Evolutionary conservation across 2,888 invertebrate species (phyloP).

Genomic region (Maniola hyperantus): DNA sequence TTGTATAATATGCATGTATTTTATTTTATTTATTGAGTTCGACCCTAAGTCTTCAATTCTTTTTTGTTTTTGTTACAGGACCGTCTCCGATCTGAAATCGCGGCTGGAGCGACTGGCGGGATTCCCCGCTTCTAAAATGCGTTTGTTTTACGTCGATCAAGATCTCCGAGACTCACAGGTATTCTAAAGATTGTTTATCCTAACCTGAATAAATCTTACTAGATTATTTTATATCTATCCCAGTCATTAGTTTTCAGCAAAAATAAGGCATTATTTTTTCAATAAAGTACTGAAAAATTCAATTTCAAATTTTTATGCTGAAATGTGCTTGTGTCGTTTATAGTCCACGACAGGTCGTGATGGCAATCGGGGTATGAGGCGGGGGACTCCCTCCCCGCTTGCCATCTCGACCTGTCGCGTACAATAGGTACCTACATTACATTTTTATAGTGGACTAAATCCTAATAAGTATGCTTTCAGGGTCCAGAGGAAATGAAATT

Average conservation of each 20-base stretch:
- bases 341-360: too few species aligned
- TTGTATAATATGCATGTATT: too few species aligned
- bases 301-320: not conserved
- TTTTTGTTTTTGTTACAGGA: conserved; percentile 72
- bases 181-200: not conserved
- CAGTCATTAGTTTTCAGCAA: too few species aligned
- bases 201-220: too few species aligned
- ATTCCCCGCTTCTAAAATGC: conserved; percentile 92
- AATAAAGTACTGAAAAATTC: too few species aligned
- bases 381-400: too few species aligned
- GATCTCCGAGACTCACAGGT: conserved; percentile 85
- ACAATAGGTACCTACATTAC: too few species aligned
- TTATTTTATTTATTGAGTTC: too few species aligned
- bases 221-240: too few species aligned
- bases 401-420: too few species aligned
- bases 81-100: conserved; percentile 91
- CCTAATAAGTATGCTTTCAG: conserved; percentile 49
- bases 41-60: not conserved
- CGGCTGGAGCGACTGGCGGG: conserved; percentile 91
- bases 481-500: conserved; percentile 95
- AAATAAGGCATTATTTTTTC: too few species aligned
- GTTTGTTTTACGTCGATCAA: conserved; percentile 94
- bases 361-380: too few species aligned
- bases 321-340: not conserved
- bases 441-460: not conserved